Conservation (phyloP, 2,797 vertebrate genomes). For the Aselliscus stoliczkanus region DNA sequence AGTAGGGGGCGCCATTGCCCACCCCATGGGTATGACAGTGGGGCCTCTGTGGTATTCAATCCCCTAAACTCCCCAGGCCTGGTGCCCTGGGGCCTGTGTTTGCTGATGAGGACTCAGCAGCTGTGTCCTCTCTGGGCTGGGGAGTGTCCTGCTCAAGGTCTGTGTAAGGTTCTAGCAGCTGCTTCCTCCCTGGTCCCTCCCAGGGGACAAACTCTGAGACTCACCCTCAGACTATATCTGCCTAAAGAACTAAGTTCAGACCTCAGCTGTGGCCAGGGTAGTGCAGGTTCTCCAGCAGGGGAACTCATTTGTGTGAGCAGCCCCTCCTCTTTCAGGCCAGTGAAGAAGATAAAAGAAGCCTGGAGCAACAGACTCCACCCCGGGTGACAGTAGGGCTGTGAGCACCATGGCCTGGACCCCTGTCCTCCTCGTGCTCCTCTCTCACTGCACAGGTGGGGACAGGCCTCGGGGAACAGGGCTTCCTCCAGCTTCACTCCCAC, state of each 20-base stretch:
- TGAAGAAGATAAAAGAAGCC: background rate
- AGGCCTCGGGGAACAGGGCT: no score
- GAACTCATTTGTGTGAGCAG: background rate
- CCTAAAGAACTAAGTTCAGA: background rate
- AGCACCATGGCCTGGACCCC: background rate
- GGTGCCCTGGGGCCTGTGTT: background rate
- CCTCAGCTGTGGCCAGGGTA: background rate
- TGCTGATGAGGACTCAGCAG: background rate
- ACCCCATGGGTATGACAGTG: background rate
- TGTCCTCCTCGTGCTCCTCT: background rate
- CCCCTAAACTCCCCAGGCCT: background rate
- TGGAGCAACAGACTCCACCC: no score
- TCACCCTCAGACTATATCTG: background rate
- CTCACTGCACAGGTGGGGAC: background rate
- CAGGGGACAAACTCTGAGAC: no score
- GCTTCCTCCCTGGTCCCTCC: background rate
- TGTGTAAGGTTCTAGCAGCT: background rate
- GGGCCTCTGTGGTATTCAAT: rapidly evolving
- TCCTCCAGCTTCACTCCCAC: background rate
- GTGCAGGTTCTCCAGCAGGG: background rate
- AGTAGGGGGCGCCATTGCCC: background rate
- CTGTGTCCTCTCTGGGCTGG: background rate
- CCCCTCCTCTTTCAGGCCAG: background rate
- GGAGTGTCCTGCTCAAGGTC: background rate
- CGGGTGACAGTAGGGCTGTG: background rate